These are phyloP conservation scores for Protaetia brevitarsis DNA, from an alignment of 1,140 invertebrate genomes.

Conservation along the genomic window DNA sequence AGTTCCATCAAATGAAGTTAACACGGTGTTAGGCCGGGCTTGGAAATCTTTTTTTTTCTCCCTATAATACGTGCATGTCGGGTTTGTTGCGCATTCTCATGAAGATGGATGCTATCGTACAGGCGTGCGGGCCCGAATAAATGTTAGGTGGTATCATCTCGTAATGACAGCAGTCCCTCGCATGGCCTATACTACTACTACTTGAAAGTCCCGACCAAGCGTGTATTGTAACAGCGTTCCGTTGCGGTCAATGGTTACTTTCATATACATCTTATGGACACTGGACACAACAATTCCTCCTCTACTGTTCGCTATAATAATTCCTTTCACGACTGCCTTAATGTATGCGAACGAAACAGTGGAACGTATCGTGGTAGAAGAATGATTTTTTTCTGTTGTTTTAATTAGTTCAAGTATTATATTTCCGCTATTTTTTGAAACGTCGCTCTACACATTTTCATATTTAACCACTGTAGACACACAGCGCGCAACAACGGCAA, in stretches of 20 bases:
- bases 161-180: slow-evolving; percentile 5
- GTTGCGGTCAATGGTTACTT: slow-evolving; percentile 28
- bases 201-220: slow-evolving; percentile 30
- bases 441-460: slow-evolving; percentile 17
- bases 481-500: neutral
- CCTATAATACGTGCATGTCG: too few relatives aligned
- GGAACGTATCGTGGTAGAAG: slow-evolving; percentile 21
- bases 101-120: too few relatives aligned
- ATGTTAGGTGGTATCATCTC: slow-evolving; percentile 4
- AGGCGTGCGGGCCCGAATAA: too few relatives aligned
- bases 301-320: slow-evolving; percentile 7
- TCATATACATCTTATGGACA: slow-evolving; percentile 31
- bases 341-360: slow-evolving; percentile 21
- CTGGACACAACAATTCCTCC: slow-evolving; percentile 24
- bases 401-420: slow-evolving; percentile 23
- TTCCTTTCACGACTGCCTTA: slow-evolving; percentile 15
- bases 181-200: too few relatives aligned
- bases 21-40: too few relatives aligned
- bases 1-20: too few relatives aligned
- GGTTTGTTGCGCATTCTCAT: too few relatives aligned
- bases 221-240: slow-evolving; percentile 30
- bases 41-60: too few relatives aligned
- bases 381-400: slow-evolving; percentile 22
- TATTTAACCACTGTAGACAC: neutral
- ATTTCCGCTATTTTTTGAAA: slow-evolving; percentile 24